Percentiles rank a stretch among this genome's conserved stretches.
These are phyloP conservation scores for Neoascia interrupta DNA, from an alignment of 2,888 invertebrate genomes.

Conservation along the genomic window DNA sequence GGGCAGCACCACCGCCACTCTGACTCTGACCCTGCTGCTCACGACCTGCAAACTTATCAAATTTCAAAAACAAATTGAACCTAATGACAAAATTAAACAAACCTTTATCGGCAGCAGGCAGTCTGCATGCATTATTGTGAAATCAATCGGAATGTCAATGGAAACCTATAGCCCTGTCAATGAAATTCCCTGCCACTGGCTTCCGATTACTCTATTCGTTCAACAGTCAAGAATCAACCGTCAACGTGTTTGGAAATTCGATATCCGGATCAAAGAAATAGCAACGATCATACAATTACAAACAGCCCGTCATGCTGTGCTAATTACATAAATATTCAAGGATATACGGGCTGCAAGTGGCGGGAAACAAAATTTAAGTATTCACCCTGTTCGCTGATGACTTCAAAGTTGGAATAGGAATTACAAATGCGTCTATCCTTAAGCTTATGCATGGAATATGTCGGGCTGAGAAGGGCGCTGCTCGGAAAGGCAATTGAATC, in stretches of 20 bases:
- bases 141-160: slow-evolving; percentile 35
- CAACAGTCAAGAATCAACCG: slow-evolving; percentile 7
- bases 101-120: no score
- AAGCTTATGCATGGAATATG: not conserved
- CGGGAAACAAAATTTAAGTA: not conserved
- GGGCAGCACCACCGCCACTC: not conserved
- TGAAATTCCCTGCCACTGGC: slow-evolving; percentile 9
- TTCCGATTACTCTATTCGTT: slow-evolving; percentile 22
- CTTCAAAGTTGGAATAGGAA: slow-evolving; percentile 26
- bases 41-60: slow-evolving; percentile 12
- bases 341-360: slow-evolving; percentile 10
- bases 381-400: slow-evolving; percentile 4
- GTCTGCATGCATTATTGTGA: slow-evolving; percentile 31
- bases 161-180: slow-evolving; percentile 38
- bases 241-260: slow-evolving; percentile 26
- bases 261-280: slow-evolving; percentile 43
- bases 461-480: no score
- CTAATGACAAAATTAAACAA: slow-evolving; percentile 22
- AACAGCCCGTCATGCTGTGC: slow-evolving; percentile 11
- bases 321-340: slow-evolving; percentile 45
- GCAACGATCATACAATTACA: not conserved
- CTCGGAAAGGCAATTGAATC: slow-evolving; percentile 25
- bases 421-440: slow-evolving; percentile 13
- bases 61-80: slow-evolving; percentile 12
- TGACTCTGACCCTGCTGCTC: no score